These are phyloP conservation scores for Sanderia malayensis DNA, from an alignment of 30 jellyfish, hydroid and myxozoan species.

Conservation along the genomic window DNA sequence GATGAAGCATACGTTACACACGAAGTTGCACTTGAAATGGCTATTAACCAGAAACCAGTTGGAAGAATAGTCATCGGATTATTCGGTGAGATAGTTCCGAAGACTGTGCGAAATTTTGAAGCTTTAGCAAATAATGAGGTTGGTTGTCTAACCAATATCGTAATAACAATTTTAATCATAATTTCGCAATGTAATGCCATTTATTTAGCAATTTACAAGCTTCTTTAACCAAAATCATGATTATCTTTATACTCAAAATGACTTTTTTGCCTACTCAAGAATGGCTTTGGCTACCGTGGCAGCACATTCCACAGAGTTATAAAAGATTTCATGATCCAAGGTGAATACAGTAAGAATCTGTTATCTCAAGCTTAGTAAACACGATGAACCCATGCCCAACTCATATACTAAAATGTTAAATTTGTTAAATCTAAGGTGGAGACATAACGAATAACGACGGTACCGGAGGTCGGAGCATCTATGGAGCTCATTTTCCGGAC, in stretches of 20 bases:
- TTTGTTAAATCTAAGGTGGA: conserved; percentile 80
- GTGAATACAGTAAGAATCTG: neutral
- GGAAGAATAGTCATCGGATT: conserved; percentile 68
- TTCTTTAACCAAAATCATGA: too few species aligned
- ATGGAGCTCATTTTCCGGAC: conserved; percentile 79
- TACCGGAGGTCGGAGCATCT: conserved; percentile 85
- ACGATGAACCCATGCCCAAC: too few species aligned
- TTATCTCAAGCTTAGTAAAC: too few species aligned
- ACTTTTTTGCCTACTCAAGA: too few species aligned
- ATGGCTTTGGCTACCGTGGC: conserved; percentile 78
- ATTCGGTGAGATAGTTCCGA: conserved; percentile 75
- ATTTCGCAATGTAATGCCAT: too few species aligned
- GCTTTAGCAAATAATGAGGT: conserved; percentile 55
- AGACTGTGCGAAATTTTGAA: conserved; percentile 67
- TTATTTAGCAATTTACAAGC: too few species aligned
- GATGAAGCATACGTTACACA: conserved; percentile 46
- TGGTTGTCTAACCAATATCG: too few species aligned
- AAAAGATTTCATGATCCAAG: conserved; percentile 84
- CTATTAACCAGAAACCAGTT: conserved; percentile 27
- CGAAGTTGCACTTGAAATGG: conserved; percentile 53
- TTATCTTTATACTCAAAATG: too few species aligned
- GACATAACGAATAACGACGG: conserved; percentile 81
- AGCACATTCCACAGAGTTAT: conserved; percentile 76
- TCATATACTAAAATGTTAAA: too few species aligned
- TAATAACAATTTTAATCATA: too few species aligned